Evolutionary conservation across 1,140 invertebrate genomes (phyloP), one percentile per base, ranked within the genome.

Genomic region (Ceratitis capitata): DNA sequence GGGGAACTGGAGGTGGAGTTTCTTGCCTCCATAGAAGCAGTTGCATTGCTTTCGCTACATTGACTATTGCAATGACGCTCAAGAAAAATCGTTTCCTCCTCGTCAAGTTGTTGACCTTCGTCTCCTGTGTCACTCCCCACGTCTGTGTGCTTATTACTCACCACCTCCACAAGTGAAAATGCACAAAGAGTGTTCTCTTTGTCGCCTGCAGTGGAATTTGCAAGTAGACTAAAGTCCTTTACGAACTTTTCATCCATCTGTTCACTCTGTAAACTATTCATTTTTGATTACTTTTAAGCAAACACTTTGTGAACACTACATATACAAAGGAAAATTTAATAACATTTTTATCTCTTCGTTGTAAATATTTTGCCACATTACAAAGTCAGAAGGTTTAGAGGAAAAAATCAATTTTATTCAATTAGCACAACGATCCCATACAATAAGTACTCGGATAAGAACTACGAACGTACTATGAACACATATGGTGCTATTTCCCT

Each of bases 371-470:
- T 78, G 35, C 69, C 39, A 78, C 69, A 45, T 78, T 78, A 45
- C 58, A 45, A 78, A 78, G 35, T 19, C 9, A 45, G 45, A 78
- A 47, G 39, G 5, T 42, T 45, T 23, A 78, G 56, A 2, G 78
- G 35, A 85, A 85, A 84, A 85, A 85, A 85, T 85, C 85, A 85
- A 85, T 85, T 85, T 82, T 78, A 78, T 78, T 78, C 69, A 78
- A 78, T 78, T 78, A 78, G 69, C 35, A 78, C 39, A 78, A 78
- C 39, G 39, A 23, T n/a, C 69, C 16, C 39, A 45, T 10, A 78
- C 69, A 78, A 78, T 39, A 78, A 78, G 69, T 78, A 45, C 23
- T 78, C 69, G 69, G 69, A 45, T 35, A 78, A 78, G 26, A 78
- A 78, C 69, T 78, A 16, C 39, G 69, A 78, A 78, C 23, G 39